phyloP scores from a whole-genome alignment of 1,140 invertebrate species.

The Vollenhovia emeryi region DNA sequence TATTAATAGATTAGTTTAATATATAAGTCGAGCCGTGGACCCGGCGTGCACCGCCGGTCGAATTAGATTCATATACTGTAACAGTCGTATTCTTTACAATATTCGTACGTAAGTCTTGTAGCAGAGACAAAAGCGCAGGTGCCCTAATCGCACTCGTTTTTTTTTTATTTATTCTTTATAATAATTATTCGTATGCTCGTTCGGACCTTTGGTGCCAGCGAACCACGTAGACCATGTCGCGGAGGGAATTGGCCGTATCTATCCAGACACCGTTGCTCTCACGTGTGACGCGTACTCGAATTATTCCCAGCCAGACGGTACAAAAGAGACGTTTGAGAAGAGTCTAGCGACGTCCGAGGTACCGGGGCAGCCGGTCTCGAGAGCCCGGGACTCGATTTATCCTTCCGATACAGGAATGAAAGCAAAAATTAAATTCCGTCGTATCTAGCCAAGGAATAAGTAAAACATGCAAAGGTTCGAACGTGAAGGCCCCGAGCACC shows the following conservation, averaged over 20 bases:
- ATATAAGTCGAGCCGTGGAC: constrained; percentile 81
- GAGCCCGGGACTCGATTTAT: neutral
- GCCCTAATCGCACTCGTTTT: constrained; percentile 76
- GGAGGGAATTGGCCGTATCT: constrained; percentile 10
- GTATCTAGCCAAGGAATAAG: too few species aligned
- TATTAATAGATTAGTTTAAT: constrained; percentile 82
- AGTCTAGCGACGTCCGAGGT: neutral
- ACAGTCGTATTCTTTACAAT: constrained; percentile 84
- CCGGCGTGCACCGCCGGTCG: constrained; percentile 78
- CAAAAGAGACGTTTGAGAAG: neutral
- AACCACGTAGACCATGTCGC: constrained; percentile 38
- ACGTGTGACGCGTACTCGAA: neutral
- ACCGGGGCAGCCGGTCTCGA: neutral
- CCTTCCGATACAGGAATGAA: too few species aligned
- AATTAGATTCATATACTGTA: constrained; percentile 82
- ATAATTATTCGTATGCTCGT: constrained; percentile 65
- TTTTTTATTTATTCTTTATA: constrained; percentile 44
- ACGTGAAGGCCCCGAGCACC: too few species aligned
- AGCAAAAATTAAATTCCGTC: too few species aligned
- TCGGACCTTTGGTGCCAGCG: constrained; percentile 60
- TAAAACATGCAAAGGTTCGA: too few species aligned
- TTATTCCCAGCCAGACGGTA: constrained; percentile 9
- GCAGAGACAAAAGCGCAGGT: constrained; percentile 82
- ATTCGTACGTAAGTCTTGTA: constrained; percentile 82
- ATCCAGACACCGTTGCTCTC: neutral